Percentiles rank a stretch among this genome's conserved stretches.
phyloP scores from a whole-genome alignment of 2,797 vertebrate species.

The Loris lydekkerianus region DNA sequence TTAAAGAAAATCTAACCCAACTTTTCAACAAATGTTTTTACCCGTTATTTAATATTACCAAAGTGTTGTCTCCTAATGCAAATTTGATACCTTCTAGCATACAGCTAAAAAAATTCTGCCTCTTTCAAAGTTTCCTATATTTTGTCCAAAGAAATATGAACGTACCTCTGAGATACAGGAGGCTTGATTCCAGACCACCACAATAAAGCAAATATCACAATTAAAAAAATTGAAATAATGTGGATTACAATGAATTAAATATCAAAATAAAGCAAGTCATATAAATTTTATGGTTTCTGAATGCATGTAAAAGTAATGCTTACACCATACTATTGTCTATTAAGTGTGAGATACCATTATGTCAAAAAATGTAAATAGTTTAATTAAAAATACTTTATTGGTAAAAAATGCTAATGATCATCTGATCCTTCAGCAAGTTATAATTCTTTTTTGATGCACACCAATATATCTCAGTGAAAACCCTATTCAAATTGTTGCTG shows the following conservation, averaged over 20 bases:
- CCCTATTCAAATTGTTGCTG: background rate
- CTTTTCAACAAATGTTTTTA: slow-evolving; percentile 9
- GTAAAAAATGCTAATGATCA: background rate
- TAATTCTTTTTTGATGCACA: background rate
- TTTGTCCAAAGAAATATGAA: background rate
- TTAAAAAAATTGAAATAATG: background rate
- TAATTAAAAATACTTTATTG: background rate
- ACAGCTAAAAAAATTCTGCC: background rate
- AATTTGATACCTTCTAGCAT: background rate
- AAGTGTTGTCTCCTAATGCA: background rate
- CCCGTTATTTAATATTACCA: slow-evolving; percentile 2
- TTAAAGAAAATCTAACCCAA: slow-evolving; percentile 42
- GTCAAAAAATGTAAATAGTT: background rate
- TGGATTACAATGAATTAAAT: background rate
- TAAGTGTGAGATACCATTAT: background rate
- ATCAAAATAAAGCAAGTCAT: background rate
- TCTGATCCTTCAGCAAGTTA: background rate
- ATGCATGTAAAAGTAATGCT: background rate
- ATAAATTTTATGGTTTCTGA: background rate
- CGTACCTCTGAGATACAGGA: background rate
- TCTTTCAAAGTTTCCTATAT: background rate
- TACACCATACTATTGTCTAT: background rate
- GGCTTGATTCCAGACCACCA: background rate
- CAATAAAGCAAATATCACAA: background rate
- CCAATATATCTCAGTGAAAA: slow-evolving; percentile 53